Conservation (phyloP, 2,113 vertebrate genomes). For the Turnix velox region DNA sequence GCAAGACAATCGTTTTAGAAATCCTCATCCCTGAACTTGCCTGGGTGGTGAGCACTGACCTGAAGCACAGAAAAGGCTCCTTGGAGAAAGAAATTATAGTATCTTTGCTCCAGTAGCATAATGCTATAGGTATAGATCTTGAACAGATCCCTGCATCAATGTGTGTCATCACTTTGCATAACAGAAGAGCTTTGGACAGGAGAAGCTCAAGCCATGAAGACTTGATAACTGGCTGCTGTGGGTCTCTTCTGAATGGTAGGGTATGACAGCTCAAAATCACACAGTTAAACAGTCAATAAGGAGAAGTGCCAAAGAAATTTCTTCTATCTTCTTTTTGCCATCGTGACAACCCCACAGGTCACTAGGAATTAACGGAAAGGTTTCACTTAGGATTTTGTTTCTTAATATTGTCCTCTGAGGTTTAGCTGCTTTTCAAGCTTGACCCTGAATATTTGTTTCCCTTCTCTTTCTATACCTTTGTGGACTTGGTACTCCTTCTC, state of each 20-base stretch:
- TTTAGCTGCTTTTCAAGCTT: background rate
- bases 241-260: background rate
- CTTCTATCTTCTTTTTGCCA: background rate
- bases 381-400: background rate
- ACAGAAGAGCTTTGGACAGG: background rate
- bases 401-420: background rate
- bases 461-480: background rate
- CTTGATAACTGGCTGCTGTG: background rate
- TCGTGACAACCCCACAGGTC: background rate
- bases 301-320: background rate
- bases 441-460: background rate
- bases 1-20: background rate
- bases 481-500: background rate
- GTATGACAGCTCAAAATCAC: background rate
- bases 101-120: background rate
- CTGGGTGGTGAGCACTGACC: background rate
- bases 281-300: background rate
- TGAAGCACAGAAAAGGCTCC: background rate
- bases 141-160: background rate
- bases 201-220: background rate
- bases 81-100: background rate
- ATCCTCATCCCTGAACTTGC: background rate
- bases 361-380: background rate
- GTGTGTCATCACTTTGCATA: rapidly evolving
- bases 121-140: background rate